Conservation (phyloP, 2,888 invertebrate species). For the Lymantria dispar region DNA sequence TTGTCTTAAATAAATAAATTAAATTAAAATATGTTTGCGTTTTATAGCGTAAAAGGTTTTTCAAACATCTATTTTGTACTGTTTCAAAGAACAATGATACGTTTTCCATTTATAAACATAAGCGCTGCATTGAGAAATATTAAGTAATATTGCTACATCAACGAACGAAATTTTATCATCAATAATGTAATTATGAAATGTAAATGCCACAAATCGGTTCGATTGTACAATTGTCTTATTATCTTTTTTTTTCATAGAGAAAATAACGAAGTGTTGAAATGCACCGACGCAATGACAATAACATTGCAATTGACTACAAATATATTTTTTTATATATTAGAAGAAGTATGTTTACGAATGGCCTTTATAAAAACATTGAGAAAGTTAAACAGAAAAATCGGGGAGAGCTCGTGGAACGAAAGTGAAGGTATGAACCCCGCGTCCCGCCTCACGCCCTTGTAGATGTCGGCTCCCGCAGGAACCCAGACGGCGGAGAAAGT, state of each 20-base stretch:
- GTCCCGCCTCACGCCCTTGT: constrained; percentile 33
- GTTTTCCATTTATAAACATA: too few relatives aligned
- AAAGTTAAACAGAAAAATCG: constrained; percentile 57
- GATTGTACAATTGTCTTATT: background rate
- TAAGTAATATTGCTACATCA: too few relatives aligned
- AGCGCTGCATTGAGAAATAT: too few relatives aligned
- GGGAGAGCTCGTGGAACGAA: constrained; percentile 48
- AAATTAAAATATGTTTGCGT: too few relatives aligned
- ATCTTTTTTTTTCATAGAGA: background rate
- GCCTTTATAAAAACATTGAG: constrained; percentile 41
- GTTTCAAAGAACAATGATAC: too few relatives aligned
- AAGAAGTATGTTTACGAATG: constrained; percentile 34
- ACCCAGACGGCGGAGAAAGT: constrained; percentile 63
- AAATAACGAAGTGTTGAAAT: constrained; percentile 13
- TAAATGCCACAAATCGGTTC: background rate
- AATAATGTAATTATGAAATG: background rate
- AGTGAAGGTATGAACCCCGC: constrained; percentile 55
- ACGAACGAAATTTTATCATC: too few relatives aligned
- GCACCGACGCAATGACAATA: constrained; percentile 15
- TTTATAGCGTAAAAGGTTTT: too few relatives aligned
- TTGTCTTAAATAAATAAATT: too few relatives aligned
- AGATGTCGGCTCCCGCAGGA: constrained; percentile 34
- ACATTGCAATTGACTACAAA: constrained; percentile 16
- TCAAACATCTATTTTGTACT: too few relatives aligned
- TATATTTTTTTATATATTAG: constrained; percentile 23